phyloP scores from a whole-genome alignment of 1,140 invertebrate genomes.

The Papilio helenus region DNA sequence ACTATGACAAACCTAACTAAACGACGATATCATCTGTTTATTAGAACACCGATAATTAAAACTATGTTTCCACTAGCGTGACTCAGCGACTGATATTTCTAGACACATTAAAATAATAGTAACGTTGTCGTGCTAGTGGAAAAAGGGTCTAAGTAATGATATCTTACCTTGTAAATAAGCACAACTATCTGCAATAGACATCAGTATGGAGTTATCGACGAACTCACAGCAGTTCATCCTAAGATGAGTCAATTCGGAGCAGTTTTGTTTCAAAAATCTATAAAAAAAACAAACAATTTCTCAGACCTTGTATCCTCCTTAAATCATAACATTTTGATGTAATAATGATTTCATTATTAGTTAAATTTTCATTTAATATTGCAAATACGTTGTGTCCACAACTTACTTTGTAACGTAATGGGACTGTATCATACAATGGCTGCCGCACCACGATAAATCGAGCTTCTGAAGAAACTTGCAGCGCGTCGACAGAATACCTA shows the following conservation, averaged over 20 bases:
- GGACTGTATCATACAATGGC: slow-evolving; percentile 85
- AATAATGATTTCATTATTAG: too few relatives aligned
- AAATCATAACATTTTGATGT: too few relatives aligned
- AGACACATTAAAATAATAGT: slow-evolving; percentile 32
- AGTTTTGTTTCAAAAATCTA: slow-evolving; percentile 88
- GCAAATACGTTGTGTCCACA: not conserved
- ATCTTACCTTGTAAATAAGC: slow-evolving; percentile 87
- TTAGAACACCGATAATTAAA: not conserved
- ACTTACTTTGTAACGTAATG: slow-evolving; percentile 85
- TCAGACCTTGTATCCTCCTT: too few relatives aligned
- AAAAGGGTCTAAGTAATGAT: slow-evolving; percentile 16
- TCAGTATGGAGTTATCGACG: slow-evolving; percentile 86
- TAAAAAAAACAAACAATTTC: slow-evolving; percentile 50
- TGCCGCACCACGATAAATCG: slow-evolving; percentile 95
- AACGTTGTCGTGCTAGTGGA: not conserved
- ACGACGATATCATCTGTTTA: not conserved
- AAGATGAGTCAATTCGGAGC: slow-evolving; percentile 87
- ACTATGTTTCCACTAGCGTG: not conserved
- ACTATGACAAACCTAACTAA: not conserved
- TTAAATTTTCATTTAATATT: too few relatives aligned
- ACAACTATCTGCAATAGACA: slow-evolving; percentile 85
- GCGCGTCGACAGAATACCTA: slow-evolving; percentile 83
- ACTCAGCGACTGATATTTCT: too few relatives aligned
- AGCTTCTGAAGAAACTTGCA: slow-evolving; percentile 89
- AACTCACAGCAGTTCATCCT: slow-evolving; percentile 90